These are phyloP conservation scores for Seladonia tumulorum DNA, from an alignment of 2,888 invertebrate genomes.

Conservation along the genomic window DNA sequence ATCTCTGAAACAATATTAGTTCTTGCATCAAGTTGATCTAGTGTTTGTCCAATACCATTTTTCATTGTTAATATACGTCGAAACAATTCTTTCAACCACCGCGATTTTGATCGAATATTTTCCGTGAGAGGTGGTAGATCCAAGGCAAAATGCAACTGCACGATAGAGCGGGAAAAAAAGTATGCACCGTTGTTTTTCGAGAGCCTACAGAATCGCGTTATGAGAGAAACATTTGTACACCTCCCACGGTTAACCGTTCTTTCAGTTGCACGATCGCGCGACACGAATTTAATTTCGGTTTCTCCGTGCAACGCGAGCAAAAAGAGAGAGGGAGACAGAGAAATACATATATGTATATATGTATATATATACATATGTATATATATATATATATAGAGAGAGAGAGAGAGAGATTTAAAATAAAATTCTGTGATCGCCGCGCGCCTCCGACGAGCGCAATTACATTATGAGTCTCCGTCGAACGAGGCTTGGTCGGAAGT, in stretches of 20 bases:
- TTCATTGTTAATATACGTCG: neutral
- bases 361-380: too few relatives aligned
- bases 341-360: too few relatives aligned
- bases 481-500: neutral
- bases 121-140: neutral
- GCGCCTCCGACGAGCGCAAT: neutral
- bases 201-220: neutral
- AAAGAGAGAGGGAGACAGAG: neutral
- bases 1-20: neutral
- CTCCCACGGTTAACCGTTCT: conserved; percentile 4
- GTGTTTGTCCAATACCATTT: neutral
- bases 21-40: neutral
- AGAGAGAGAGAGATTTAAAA: neutral
- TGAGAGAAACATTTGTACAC: neutral
- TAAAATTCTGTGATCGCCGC: conserved; percentile 5
- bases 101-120: neutral
- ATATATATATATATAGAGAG: too few relatives aligned
- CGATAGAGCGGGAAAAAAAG: neutral
- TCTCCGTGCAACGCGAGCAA: neutral
- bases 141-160: neutral
- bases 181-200: neutral
- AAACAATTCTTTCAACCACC: conserved; percentile 1
- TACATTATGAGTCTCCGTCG: neutral
- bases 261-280: neutral
- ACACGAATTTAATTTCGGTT: conserved; percentile 9